These are phyloP conservation scores for Oncopeltus fasciatus DNA, from an alignment of 1,140 invertebrate genomes.

Conservation along the genomic window DNA sequence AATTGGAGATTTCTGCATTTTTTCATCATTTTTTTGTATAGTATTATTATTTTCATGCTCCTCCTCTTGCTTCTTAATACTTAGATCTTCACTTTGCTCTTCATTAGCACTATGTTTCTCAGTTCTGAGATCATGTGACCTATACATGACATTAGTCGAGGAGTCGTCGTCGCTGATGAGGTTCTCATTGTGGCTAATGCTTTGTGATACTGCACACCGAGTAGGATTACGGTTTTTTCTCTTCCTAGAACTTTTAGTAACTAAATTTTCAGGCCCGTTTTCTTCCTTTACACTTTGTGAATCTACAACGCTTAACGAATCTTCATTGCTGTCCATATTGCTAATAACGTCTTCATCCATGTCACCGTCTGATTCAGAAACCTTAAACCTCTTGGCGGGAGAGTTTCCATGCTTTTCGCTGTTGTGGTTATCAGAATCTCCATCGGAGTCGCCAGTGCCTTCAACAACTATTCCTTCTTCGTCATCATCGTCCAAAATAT, in stretches of 20 bases:
- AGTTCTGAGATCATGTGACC: constrained; percentile 1
- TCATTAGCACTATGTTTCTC: constrained; percentile 12
- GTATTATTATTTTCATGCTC: constrained; percentile 19
- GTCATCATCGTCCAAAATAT: constrained; percentile 37
- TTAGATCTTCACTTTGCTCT: constrained; percentile 16
- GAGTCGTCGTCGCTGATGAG: constrained; percentile 48
- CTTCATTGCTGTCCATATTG: constrained; percentile 58
- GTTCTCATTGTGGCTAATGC: constrained; percentile 33
- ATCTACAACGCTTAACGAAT: constrained; percentile 44
- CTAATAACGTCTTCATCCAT: constrained; percentile 46
- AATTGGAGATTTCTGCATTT: background rate
- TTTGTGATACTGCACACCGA: constrained; percentile 48
- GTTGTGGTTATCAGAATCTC: constrained; percentile 33
- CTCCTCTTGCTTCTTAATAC: constrained; percentile 17
- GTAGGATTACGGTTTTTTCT: constrained; percentile 86
- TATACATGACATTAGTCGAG: constrained; percentile 45
- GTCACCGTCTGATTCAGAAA: constrained; percentile 41
- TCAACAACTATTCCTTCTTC: constrained; percentile 47
- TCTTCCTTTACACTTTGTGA: constrained; percentile 38
- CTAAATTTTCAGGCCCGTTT: constrained; percentile 29
- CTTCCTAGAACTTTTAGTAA: constrained; percentile 41
- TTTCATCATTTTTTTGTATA: constrained; percentile 18
- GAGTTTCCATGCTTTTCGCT: constrained; percentile 36
- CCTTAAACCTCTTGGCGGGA: constrained; percentile 46
- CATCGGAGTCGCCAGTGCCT: constrained; percentile 46